Evolutionary conservation across 2,797 vertebrate genomes (phyloP).

Genomic region (Paramormyrops hopkinsi): DNA sequence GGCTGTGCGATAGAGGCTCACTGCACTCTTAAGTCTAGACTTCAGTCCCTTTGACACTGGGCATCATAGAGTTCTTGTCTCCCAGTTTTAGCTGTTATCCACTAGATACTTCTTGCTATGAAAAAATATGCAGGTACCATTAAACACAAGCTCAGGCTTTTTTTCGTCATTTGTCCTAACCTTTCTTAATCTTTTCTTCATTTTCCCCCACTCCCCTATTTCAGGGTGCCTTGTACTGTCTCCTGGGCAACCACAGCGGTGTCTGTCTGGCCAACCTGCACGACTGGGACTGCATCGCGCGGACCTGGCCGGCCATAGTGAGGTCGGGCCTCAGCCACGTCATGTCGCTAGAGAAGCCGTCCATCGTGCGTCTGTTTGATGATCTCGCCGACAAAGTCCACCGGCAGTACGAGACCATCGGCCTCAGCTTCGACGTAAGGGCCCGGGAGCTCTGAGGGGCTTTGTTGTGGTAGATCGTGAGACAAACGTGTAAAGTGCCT

Average conservation of each 20-base stretch:
- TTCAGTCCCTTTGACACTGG: not conserved
- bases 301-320: slow-evolving; percentile 89
- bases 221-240: slow-evolving; percentile 95
- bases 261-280: slow-evolving; percentile 91
- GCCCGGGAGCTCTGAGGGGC: not conserved
- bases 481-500: not conserved
- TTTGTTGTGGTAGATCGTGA: not conserved
- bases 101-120: not conserved
- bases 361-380: slow-evolving; percentile 92
- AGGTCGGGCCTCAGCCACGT: slow-evolving; percentile 88
- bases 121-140: not conserved
- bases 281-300: slow-evolving; percentile 90
- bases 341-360: slow-evolving; percentile 95
- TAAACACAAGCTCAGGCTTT: not conserved
- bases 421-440: slow-evolving; percentile 85
- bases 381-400: slow-evolving; percentile 96
- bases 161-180: not conserved
- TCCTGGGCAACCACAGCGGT: slow-evolving; percentile 86
- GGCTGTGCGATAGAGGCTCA: not conserved
- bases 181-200: not conserved
- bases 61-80: not conserved
- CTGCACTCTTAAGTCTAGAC: not conserved
- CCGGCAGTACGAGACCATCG: slow-evolving; percentile 92
- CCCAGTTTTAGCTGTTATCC: not conserved
- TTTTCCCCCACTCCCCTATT: not conserved